These are phyloP conservation scores for Odontomyia ornata DNA, from an alignment of 2,888 invertebrate genomes.

Conservation along the genomic window DNA sequence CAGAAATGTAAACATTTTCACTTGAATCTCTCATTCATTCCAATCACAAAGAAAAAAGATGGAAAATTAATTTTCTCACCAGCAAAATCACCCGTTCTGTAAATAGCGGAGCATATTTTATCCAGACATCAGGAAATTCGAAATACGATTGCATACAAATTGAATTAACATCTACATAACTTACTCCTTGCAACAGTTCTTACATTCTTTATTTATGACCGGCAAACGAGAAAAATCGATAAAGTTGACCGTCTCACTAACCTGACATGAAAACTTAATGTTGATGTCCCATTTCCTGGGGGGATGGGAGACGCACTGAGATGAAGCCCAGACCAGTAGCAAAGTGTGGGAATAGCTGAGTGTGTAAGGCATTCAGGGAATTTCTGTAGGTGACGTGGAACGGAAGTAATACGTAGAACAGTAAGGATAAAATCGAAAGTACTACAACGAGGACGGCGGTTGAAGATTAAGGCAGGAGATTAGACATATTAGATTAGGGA, in stretches of 20 bases:
- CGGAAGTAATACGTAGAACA: neutral
- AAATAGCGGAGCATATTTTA: neutral
- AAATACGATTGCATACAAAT: conserved; percentile 26
- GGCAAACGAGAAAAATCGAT: neutral
- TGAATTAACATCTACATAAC: conserved; percentile 18
- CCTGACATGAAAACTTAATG: neutral
- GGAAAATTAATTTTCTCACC: conserved; percentile 1
- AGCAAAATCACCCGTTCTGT: neutral
- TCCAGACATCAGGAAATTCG: conserved; percentile 15
- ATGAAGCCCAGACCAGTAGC: neutral
- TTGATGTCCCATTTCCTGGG: neutral
- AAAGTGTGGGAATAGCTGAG: neutral
- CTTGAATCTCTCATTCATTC: too few relatives aligned
- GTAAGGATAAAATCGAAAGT: conserved; percentile 1
- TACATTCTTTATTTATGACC: conserved; percentile 7
- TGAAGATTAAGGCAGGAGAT: conserved; percentile 6
- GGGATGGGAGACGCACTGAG: neutral
- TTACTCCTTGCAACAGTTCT: neutral
- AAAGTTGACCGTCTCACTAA: conserved; percentile 13
- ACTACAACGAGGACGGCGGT: neutral
- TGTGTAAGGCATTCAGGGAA: neutral
- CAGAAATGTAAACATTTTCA: too few relatives aligned
- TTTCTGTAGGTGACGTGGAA: neutral
- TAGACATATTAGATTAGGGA: conserved; percentile 10
- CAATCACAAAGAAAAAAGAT: too few relatives aligned